Conservation (phyloP, 2,888 invertebrate species). For the Argyra leucocephala region DNA sequence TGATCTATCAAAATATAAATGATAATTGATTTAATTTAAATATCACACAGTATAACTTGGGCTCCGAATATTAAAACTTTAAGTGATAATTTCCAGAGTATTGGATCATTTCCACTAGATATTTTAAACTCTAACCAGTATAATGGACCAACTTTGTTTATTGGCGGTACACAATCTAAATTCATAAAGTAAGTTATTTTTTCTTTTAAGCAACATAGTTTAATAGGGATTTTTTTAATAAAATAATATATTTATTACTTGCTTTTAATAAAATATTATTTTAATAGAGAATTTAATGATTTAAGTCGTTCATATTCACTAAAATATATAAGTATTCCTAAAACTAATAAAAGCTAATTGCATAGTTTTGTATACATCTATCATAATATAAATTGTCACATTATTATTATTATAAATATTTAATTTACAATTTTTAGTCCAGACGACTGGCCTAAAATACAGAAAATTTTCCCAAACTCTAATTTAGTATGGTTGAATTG, state of each 20-base stretch:
- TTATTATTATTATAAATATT: no score
- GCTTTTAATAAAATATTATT: no score
- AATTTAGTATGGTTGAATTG: conserved; percentile 50
- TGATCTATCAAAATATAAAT: not conserved
- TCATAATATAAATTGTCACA: no score
- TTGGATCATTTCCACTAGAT: conserved; percentile 56
- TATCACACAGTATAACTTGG: conserved; percentile 53
- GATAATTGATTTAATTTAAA: not conserved
- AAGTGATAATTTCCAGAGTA: conserved; percentile 53
- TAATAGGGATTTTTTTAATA: not conserved
- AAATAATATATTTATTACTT: no score
- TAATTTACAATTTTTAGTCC: conserved; percentile 35
- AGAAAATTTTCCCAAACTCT: conserved; percentile 56
- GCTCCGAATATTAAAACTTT: conserved; percentile 66
- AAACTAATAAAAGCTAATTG: no score
- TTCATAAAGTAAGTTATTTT: conserved; percentile 66
- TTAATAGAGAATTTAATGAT: no score
- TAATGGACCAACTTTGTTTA: conserved; percentile 57
- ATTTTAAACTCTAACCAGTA: conserved; percentile 25
- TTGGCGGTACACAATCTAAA: conserved; percentile 74
- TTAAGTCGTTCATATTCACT: no score
- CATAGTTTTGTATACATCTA: no score
- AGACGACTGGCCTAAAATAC: conserved; percentile 50
- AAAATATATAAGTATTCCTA: no score
- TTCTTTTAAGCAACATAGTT: no score